These are phyloP conservation scores for Eupeodes latifasciatus DNA, from an alignment of 2,888 invertebrate genomes.

Conservation along the genomic window DNA sequence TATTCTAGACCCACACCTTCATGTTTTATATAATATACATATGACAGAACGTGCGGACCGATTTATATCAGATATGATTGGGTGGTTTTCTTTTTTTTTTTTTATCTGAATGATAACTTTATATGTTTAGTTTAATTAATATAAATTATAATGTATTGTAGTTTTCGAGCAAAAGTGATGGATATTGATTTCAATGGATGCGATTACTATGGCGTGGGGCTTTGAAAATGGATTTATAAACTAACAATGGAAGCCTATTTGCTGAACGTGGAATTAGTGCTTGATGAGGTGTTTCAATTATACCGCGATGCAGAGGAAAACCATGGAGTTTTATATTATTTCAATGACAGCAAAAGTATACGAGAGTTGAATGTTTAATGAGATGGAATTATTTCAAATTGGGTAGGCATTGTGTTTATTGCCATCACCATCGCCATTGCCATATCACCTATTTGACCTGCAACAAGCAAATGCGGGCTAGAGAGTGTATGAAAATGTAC, in stretches of 20 bases:
- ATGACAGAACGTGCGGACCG: not conserved
- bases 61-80: conserved; percentile 43
- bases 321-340: conserved; percentile 20
- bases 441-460: not conserved
- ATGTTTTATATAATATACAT: not conserved
- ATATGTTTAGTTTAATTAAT: conserved; percentile 64
- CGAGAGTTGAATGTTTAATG: conserved; percentile 41
- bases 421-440: no score
- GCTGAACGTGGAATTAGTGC: conserved; percentile 57
- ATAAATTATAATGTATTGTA: conserved; percentile 58
- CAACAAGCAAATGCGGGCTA: not conserved
- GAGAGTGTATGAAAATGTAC: no score
- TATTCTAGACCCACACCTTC: conserved; percentile 6
- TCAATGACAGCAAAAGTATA: conserved; percentile 27
- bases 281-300: conserved; percentile 62
- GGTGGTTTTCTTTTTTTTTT: not conserved
- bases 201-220: not conserved
- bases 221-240: conserved; percentile 38
- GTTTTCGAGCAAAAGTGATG: conserved; percentile 15
- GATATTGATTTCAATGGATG: conserved; percentile 49
- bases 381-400: conserved; percentile 27
- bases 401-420: not conserved
- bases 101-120: not conserved
- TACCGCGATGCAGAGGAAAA: conserved; percentile 6
- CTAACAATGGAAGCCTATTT: conserved; percentile 53